A percentile compares a stretch with the other conserved stretches of the same genome.
Evolutionary conservation across 2,797 vertebrate genomes (phyloP).

Genomic region (Tokudaia muenninki): DNA sequence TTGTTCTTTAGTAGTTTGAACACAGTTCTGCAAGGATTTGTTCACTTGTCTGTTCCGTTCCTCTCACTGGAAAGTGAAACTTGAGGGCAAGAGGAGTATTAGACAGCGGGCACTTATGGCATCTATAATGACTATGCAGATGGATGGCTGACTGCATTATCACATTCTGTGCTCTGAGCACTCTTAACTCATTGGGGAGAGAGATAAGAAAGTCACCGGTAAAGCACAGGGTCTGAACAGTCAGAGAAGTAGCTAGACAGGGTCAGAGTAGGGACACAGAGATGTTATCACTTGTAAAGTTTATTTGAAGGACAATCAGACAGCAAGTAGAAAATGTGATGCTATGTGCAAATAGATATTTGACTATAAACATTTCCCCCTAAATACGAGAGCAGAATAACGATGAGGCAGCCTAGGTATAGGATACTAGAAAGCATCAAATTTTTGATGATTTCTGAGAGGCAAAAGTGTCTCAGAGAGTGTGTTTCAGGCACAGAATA

Average conservation of each 20-base stretch:
- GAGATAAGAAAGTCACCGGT: background rate
- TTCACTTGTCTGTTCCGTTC: background rate
- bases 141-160: background rate
- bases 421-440: background rate
- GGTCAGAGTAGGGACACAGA: background rate
- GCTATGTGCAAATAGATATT: conserved; percentile 61
- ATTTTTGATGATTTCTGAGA: conserved; percentile 74
- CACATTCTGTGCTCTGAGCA: background rate
- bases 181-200: background rate
- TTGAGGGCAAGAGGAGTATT: background rate
- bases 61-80: background rate
- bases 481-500: conserved; percentile 57
- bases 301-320: conserved; percentile 42
- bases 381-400: background rate
- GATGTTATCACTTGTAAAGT: background rate
- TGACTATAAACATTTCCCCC: conserved; percentile 31
- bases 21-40: background rate
- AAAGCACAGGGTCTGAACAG: background rate
- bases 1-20: background rate
- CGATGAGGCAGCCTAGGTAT: background rate
- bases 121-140: background rate
- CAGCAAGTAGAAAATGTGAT: background rate
- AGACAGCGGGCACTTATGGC: background rate
- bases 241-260: background rate
- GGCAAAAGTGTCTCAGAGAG: conserved; percentile 59